phyloP scores from a whole-genome alignment of 2,888 invertebrate species.

The Buathra laborator region DNA sequence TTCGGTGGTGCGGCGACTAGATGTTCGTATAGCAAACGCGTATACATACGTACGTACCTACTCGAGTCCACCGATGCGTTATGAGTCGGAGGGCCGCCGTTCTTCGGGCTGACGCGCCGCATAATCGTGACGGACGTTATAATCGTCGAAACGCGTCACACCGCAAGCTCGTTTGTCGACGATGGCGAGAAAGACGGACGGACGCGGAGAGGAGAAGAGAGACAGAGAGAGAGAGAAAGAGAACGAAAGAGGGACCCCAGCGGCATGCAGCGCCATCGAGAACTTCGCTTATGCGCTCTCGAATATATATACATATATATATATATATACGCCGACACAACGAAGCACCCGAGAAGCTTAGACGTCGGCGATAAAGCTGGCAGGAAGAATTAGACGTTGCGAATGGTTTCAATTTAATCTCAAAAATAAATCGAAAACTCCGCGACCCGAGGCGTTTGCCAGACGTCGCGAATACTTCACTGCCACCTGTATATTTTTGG shows the following conservation, averaged over 20 bases:
- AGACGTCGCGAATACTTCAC: constrained; percentile 67
- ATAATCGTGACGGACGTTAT: constrained; percentile 84
- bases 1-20: constrained; percentile 48
- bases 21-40: background rate
- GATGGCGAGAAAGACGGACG: no score
- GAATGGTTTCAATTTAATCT: constrained; percentile 71
- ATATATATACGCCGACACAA: background rate
- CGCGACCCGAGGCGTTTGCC: constrained; percentile 62
- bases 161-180: constrained; percentile 70
- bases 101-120: constrained; percentile 79
- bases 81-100: constrained; percentile 70
- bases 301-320: constrained; percentile 7
- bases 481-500: constrained; percentile 68
- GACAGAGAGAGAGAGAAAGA: background rate
- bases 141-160: constrained; percentile 83
- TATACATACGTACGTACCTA: constrained; percentile 46
- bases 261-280: constrained; percentile 15
- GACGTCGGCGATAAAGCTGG: constrained; percentile 68
- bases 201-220: background rate
- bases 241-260: constrained; percentile 4
- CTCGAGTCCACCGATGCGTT: constrained; percentile 71
- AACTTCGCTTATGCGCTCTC: constrained; percentile 1
- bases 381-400: constrained; percentile 71
- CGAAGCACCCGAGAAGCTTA: constrained; percentile 58
- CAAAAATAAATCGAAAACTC: constrained; percentile 69